Evolutionary conservation across 2,113 vertebrate species (phyloP).

Genomic region (Rousettus leschenaultii): DNA sequence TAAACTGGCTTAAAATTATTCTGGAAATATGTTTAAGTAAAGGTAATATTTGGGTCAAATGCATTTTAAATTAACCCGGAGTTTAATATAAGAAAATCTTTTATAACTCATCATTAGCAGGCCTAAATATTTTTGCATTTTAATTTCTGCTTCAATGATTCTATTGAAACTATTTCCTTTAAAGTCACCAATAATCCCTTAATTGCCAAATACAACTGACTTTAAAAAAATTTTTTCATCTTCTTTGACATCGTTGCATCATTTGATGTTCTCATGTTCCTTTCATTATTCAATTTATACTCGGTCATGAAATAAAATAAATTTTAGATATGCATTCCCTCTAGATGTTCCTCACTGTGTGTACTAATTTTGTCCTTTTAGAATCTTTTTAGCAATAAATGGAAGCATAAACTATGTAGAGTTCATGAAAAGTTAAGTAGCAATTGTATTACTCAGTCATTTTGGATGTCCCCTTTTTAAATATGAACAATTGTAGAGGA

Average conservation of each 20-base stretch:
- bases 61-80: not conserved
- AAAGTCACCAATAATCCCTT: not conserved
- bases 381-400: not conserved
- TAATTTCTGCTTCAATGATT: not conserved
- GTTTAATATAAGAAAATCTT: not conserved
- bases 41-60: not conserved
- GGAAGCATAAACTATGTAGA: not conserved
- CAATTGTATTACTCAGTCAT: not conserved
- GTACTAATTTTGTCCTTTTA: not conserved
- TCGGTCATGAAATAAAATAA: not conserved
- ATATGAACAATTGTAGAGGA: not conserved
- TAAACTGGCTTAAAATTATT: conserved; percentile 7
- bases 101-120: not conserved
- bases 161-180: not conserved
- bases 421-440: not conserved
- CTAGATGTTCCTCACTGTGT: not conserved
- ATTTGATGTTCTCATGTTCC: rapidly evolving
- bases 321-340: not conserved
- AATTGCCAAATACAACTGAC: not conserved
- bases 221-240: not conserved
- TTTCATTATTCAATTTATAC: not conserved
- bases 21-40: not conserved
- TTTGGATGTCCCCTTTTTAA: not conserved
- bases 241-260: not conserved
- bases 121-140: conserved; percentile 17